phyloP scores from a whole-genome alignment of 2,113 vertebrate species.

The Eira barbara region DNA sequence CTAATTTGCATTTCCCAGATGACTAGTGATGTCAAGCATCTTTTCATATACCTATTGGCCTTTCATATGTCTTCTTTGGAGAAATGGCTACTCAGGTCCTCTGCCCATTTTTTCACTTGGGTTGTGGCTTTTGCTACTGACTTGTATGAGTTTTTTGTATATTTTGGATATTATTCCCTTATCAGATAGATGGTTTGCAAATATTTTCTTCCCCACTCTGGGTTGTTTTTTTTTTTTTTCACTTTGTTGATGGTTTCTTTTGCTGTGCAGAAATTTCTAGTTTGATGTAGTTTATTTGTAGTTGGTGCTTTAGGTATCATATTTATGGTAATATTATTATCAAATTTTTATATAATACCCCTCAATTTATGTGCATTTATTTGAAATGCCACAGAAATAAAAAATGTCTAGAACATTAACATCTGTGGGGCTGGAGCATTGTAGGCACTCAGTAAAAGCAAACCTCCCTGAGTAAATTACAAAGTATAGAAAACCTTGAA shows the following conservation, averaged over 20 bases:
- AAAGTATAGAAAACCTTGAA: not conserved
- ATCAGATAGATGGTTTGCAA: not conserved
- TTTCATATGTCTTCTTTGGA: not conserved
- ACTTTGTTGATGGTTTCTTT: not conserved
- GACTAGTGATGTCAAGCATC: not conserved
- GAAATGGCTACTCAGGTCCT: not conserved
- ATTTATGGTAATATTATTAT: not conserved
- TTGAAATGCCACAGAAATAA: not conserved
- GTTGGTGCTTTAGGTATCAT: not conserved
- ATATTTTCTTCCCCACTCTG: not conserved
- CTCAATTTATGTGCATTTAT: not conserved
- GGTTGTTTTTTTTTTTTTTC: not conserved
- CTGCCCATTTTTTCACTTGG: not conserved
- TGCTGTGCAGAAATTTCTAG: not conserved
- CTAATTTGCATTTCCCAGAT: not conserved
- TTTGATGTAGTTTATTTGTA: not conserved
- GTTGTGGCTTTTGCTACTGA: not conserved
- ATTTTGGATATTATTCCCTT: not conserved
- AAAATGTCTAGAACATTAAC: not conserved
- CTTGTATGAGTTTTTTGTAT: not conserved
- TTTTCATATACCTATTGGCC: not conserved
- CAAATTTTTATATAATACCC: slow-evolving; percentile 2
- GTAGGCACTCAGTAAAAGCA: not conserved
- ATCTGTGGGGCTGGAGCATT: not conserved
- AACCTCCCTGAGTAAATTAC: not conserved